Evolutionary conservation across 2,113 vertebrate genomes (phyloP).

Genomic region (Datnioides undecimradiatus): DNA sequence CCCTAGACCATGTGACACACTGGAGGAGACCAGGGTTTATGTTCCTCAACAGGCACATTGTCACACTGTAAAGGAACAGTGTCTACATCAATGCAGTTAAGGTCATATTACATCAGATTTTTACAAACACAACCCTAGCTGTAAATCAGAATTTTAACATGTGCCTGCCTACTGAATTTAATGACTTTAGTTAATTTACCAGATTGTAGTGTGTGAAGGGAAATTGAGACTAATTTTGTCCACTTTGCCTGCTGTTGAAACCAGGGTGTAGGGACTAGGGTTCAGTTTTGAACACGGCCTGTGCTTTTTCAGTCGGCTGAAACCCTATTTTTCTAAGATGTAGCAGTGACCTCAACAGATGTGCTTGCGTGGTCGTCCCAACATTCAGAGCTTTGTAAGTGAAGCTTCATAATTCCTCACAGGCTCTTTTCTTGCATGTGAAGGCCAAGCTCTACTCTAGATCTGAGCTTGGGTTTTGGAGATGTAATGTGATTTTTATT

Average conservation of each 20-base stretch:
- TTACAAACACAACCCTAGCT: slow-evolving; percentile 8
- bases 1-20: slow-evolving; percentile 65
- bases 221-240: background rate
- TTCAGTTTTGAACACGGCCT: slow-evolving; percentile 36
- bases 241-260: slow-evolving; percentile 36
- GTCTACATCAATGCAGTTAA: slow-evolving; percentile 28
- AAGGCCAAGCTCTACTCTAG: background rate
- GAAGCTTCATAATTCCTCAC: background rate
- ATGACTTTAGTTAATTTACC: slow-evolving; percentile 43
- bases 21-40: slow-evolving; percentile 64
- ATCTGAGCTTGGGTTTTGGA: background rate
- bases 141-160: slow-evolving; percentile 30
- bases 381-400: background rate
- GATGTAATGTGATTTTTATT: slow-evolving; percentile 10
- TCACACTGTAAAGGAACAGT: slow-evolving; percentile 43
- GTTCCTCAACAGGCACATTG: slow-evolving; percentile 63
- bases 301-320: slow-evolving; percentile 76
- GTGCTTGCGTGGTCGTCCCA: slow-evolving; percentile 78
- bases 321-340: slow-evolving; percentile 88
- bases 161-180: slow-evolving; percentile 73
- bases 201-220: slow-evolving; percentile 21
- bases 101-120: slow-evolving; percentile 49
- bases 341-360: slow-evolving; percentile 93
- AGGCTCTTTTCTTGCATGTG: background rate
- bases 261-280: slow-evolving; percentile 24